These are phyloP conservation scores for Hemistola chrysoprasaria DNA, from an alignment of 2,888 invertebrate species.

Conservation along the genomic window DNA sequence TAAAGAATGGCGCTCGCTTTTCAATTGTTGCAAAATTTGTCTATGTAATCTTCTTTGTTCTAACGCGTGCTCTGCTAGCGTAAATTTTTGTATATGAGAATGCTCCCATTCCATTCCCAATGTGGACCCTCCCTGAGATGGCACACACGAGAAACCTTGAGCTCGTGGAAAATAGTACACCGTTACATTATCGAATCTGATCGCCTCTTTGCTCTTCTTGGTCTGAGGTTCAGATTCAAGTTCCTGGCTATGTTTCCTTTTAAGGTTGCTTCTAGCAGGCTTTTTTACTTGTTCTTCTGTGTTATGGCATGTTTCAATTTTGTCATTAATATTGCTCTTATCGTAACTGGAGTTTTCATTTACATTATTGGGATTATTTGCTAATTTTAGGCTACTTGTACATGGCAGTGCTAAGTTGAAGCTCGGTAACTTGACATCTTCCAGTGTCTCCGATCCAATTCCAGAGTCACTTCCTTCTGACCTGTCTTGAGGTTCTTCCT, in stretches of 20 bases:
- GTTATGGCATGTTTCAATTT: slow-evolving; percentile 33
- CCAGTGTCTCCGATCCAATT: slow-evolving; percentile 88
- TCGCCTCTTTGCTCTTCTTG: slow-evolving; percentile 89
- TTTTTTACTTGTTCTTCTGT: slow-evolving; percentile 37
- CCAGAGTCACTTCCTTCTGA: slow-evolving; percentile 94
- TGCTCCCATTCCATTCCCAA: slow-evolving; percentile 94
- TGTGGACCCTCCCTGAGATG: slow-evolving; percentile 94
- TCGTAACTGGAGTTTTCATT: slow-evolving; percentile 28
- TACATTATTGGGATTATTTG: slow-evolving; percentile 31
- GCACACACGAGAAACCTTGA: slow-evolving; percentile 95
- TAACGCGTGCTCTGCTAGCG: slow-evolving; percentile 92
- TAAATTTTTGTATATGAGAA: slow-evolving; percentile 88
- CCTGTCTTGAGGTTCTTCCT: slow-evolving; percentile 84
- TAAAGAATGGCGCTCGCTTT: slow-evolving; percentile 85
- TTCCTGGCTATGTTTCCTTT: slow-evolving; percentile 79
- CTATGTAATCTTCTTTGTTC: slow-evolving; percentile 94
- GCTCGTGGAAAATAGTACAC: slow-evolving; percentile 97
- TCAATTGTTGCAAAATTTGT: slow-evolving; percentile 88
- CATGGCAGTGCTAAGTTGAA: slow-evolving; percentile 61
- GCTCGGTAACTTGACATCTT: slow-evolving; percentile 73
- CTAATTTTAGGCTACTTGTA: slow-evolving; percentile 43
- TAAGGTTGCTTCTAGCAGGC: slow-evolving; percentile 84
- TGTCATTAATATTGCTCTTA: slow-evolving; percentile 29
- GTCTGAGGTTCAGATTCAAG: slow-evolving; percentile 67
- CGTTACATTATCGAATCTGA: slow-evolving; percentile 95